Conservation (phyloP, 2,113 vertebrate genomes). For the Alouatta palliata region DNA sequence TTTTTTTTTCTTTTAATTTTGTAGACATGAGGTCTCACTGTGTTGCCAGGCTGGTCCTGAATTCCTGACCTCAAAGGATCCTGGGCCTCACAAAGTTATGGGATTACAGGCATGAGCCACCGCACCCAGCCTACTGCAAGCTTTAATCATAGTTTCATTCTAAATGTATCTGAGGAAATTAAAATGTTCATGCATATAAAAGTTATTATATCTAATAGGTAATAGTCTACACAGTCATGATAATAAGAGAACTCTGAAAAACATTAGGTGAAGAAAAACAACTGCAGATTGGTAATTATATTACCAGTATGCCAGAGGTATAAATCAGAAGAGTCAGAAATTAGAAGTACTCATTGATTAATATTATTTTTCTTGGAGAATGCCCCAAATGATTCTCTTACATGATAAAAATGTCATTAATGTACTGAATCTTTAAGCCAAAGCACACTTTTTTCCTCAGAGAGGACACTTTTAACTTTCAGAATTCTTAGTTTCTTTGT, state of each 20-base stretch:
- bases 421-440: background rate
- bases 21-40: background rate
- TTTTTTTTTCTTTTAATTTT: background rate
- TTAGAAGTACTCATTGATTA: background rate
- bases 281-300: background rate
- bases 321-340: background rate
- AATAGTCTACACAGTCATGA: background rate
- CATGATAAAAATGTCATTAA: background rate
- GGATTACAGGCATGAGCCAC: no score
- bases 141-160: background rate
- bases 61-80: background rate
- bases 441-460: background rate
- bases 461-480: background rate
- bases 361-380: constrained; percentile 4
- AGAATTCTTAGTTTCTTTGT: constrained; percentile 21
- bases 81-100: background rate
- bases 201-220: background rate
- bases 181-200: background rate
- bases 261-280: background rate
- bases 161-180: background rate
- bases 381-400: background rate
- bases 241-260: background rate
- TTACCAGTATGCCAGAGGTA: background rate
- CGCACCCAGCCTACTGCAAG: background rate
- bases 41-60: background rate